Percentiles rank a stretch among this genome's conserved stretches.
phyloP scores from a whole-genome alignment of 2,113 vertebrate species.

The Verasper variegatus region DNA sequence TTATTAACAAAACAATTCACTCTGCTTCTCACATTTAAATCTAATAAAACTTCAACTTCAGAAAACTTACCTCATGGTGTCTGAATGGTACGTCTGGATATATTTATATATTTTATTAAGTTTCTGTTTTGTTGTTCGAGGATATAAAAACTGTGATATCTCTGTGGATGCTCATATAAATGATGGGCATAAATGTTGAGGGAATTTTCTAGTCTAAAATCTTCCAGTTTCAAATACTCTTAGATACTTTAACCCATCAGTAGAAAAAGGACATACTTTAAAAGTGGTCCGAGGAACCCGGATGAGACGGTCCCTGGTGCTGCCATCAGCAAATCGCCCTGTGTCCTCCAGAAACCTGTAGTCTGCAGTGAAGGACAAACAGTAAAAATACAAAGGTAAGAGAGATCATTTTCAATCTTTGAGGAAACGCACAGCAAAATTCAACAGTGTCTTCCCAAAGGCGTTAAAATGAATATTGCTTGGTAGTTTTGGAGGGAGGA shows the following conservation, averaged over 20 bases:
- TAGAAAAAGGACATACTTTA: conserved; percentile 56
- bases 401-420: not conserved
- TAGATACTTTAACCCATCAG: too few relatives aligned
- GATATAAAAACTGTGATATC: too few relatives aligned
- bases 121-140: not conserved
- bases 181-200: too few relatives aligned
- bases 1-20: conserved; percentile 9
- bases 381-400: conserved; percentile 1
- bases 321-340: conserved; percentile 87
- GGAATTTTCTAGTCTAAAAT: too few relatives aligned
- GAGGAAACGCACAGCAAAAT: not conserved
- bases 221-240: too few relatives aligned
- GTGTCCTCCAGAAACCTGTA: conserved; percentile 96
- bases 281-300: conserved; percentile 31
- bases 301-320: conserved; percentile 83
- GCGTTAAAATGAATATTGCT: not conserved
- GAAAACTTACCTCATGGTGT: not conserved
- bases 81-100: not conserved
- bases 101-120: not conserved
- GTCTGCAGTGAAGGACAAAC: conserved; percentile 80
- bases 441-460: not conserved
- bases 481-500: not conserved
- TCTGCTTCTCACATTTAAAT: not conserved
- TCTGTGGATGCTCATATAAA: too few relatives aligned
- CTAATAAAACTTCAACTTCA: not conserved